phyloP scores from a whole-genome alignment of 2,113 vertebrate species.

The Trogon melanurus region DNA sequence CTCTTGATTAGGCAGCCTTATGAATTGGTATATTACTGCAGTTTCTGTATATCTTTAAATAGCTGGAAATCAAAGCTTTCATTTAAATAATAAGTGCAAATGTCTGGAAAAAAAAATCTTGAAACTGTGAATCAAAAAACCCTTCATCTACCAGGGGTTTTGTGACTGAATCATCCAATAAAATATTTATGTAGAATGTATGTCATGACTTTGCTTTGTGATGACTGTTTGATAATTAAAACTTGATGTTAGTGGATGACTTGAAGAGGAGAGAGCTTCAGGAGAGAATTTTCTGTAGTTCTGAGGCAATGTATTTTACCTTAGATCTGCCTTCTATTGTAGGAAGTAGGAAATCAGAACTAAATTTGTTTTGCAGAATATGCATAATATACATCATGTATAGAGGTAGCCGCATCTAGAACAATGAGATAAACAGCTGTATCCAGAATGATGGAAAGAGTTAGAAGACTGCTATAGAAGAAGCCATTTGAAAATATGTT shows the following conservation, averaged over 20 bases:
- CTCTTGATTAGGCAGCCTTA: neutral
- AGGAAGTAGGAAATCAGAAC: neutral
- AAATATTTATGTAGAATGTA: neutral
- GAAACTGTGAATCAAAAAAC: neutral
- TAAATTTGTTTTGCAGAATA: neutral
- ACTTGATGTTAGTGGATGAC: neutral
- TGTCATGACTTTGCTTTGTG: neutral
- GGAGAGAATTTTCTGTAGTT: neutral
- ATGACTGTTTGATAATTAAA: neutral
- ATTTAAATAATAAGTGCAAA: neutral
- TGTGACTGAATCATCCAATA: neutral
- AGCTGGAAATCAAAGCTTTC: neutral
- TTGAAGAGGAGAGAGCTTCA: neutral
- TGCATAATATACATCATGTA: accelerated
- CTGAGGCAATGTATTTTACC: neutral
- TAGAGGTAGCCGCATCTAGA: neutral
- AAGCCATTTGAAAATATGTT: neutral
- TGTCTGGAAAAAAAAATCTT: neutral
- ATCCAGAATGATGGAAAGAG: neutral
- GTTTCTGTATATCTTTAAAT: neutral
- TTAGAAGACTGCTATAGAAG: neutral
- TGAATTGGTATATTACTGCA: neutral
- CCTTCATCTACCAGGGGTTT: neutral
- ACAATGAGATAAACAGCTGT: neutral
- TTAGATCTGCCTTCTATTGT: neutral